Percentiles rank a stretch among this genome's conserved stretches.
Conservation (phyloP, 2,888 invertebrate species). For the Quadriops clusia region DNA sequence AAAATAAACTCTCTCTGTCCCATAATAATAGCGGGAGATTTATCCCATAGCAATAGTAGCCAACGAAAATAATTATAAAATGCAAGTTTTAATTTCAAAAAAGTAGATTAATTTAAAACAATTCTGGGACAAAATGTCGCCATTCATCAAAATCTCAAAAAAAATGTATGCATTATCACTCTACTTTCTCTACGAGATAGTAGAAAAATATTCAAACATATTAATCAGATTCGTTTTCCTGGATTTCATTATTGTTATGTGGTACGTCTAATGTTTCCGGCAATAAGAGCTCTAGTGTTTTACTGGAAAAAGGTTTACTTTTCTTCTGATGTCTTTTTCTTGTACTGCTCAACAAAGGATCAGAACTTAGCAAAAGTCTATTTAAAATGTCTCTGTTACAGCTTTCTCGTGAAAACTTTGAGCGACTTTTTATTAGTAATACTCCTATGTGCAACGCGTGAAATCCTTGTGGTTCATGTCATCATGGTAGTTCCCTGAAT, state of each 20-base stretch:
- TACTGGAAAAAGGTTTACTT: slow-evolving; percentile 1
- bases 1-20: neutral
- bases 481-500: no score
- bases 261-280: neutral
- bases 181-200: slow-evolving; percentile 2
- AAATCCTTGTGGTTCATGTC: no score
- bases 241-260: neutral
- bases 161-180: neutral
- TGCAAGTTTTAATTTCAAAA: no score
- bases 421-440: no score
- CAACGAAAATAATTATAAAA: no score
- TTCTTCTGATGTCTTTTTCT: no score
- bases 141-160: slow-evolving; percentile 1
- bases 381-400: slow-evolving; percentile 3
- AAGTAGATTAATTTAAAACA: no score
- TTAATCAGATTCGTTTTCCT: slow-evolving; percentile 3
- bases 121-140: no score
- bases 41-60: no score
- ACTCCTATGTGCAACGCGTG: no score
- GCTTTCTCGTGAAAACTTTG: slow-evolving; percentile 4
- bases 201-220: neutral
- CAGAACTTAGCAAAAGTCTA: slow-evolving; percentile 3
- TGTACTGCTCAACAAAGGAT: neutral
- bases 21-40: slow-evolving; percentile 1
- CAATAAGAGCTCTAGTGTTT: slow-evolving; percentile 1